Conservation (phyloP, 2,888 invertebrate genomes). For the Andrena praecox region DNA sequence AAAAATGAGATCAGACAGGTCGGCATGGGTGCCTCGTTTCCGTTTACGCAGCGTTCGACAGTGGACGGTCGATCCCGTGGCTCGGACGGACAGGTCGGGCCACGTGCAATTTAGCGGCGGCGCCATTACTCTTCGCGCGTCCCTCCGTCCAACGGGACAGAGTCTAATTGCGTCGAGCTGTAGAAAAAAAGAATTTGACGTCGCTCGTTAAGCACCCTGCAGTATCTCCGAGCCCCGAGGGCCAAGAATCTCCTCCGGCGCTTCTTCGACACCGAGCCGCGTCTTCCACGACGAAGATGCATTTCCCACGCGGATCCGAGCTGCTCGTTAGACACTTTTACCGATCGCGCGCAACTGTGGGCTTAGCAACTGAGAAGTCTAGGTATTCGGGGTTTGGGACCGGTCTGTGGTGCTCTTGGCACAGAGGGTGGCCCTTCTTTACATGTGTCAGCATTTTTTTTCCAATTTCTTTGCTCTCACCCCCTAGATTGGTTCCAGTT, state of each 20-base stretch:
- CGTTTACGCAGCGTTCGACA: constrained; percentile 42
- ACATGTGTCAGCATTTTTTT: too few species aligned
- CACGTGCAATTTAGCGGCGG: constrained; percentile 70
- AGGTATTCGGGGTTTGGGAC: too few species aligned
- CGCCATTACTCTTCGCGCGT: constrained; percentile 73
- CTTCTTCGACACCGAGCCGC: constrained; percentile 38
- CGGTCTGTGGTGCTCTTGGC: too few species aligned
- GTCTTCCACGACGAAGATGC: constrained; percentile 24
- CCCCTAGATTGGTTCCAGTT: too few species aligned
- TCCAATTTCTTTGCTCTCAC: too few species aligned
- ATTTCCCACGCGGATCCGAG: constrained; percentile 44
- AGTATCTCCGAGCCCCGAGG: constrained; percentile 53
- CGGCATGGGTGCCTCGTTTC: constrained; percentile 25
- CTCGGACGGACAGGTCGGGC: constrained; percentile 52
- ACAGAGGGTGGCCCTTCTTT: too few species aligned
- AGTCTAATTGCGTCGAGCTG: constrained; percentile 73
- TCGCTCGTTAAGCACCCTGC: constrained; percentile 72
- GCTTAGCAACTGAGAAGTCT: background rate
- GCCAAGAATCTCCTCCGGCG: constrained; percentile 30
- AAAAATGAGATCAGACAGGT: constrained; percentile 46
- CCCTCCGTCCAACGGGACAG: constrained; percentile 72
- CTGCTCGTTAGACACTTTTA: constrained; percentile 22
- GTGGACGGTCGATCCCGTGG: constrained; percentile 31
- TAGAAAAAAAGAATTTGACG: constrained; percentile 68
- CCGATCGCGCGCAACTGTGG: background rate